These are phyloP conservation scores for Enteromius thamalakanensis DNA, from an alignment of 2,797 vertebrate genomes.

Conservation along the genomic window DNA sequence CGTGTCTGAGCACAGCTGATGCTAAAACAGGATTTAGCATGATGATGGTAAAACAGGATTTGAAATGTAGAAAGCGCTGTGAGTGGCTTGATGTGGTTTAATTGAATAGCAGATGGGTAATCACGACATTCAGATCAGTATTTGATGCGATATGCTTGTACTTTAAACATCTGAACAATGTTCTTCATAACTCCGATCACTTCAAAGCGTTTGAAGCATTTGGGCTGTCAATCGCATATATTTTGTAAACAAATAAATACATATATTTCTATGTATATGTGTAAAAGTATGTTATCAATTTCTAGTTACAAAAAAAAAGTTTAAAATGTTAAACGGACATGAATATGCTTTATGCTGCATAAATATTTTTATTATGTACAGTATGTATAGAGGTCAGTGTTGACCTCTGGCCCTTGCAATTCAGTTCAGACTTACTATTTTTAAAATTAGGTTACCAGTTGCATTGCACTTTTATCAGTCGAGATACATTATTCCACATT, in stretches of 20 bases:
- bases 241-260: background rate
- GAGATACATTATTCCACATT: background rate
- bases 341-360: background rate
- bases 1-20: background rate
- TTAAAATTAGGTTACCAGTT: background rate
- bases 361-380: background rate
- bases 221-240: background rate
- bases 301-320: background rate
- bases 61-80: conserved; percentile 1
- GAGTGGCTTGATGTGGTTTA: background rate
- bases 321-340: no score
- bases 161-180: conserved; percentile 9
- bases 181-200: conserved; percentile 1
- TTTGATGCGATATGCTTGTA: background rate
- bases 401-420: background rate
- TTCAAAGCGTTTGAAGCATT: background rate
- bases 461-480: background rate
- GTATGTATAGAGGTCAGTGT: background rate
- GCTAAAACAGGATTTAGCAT: background rate
- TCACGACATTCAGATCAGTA: conserved; percentile 1
- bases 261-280: background rate
- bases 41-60: conserved; percentile 1
- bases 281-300: background rate
- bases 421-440: background rate
- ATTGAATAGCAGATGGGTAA: conserved; percentile 4